A percentile compares a stretch with the other conserved stretches of the same genome.
Conservation (phyloP, 2,113 vertebrate species). For the Coryphaenoides rupestris region DNA sequence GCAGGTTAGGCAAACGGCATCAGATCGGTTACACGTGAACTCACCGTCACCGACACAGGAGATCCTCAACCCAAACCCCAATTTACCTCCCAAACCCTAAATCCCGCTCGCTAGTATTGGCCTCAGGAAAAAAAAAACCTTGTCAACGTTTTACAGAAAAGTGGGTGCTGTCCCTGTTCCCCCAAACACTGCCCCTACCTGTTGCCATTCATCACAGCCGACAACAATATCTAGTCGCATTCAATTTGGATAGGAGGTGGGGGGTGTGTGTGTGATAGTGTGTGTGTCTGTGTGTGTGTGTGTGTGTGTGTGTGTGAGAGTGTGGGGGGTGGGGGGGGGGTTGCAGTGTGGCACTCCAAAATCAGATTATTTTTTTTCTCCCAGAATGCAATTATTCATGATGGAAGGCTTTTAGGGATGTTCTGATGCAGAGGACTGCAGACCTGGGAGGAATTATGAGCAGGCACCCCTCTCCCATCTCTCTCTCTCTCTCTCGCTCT, state of each 20-base stretch:
- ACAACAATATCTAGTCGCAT: neutral
- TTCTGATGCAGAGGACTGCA: neutral
- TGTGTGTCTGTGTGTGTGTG: too few relatives aligned
- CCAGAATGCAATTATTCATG: conserved; percentile 13
- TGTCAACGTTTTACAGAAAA: conserved; percentile 14
- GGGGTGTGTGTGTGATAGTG: neutral
- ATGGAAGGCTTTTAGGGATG: conserved; percentile 14
- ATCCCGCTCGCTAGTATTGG: too few relatives aligned
- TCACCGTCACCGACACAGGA: too few relatives aligned
- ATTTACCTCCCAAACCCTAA: too few relatives aligned
- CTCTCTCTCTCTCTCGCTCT: neutral
- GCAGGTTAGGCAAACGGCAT: too few relatives aligned
- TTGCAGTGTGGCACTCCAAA: neutral
- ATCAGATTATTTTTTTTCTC: conserved; percentile 10
- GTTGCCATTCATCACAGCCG: neutral
- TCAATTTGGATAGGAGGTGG: neutral
- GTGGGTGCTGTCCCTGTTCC: conserved; percentile 14
- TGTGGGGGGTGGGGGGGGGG: too few relatives aligned
- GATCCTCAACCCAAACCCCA: too few relatives aligned
- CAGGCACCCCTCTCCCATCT: neutral
- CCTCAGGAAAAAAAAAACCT: conserved; percentile 16
- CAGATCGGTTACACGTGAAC: too few relatives aligned
- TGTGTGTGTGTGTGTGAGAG: too few relatives aligned
- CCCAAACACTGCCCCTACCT: conserved; percentile 10
- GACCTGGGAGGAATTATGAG: conserved; percentile 8